Conservation (phyloP, 2,113 vertebrate genomes). For the crab-eating macaque (Macaca fascicularis) region DNA sequence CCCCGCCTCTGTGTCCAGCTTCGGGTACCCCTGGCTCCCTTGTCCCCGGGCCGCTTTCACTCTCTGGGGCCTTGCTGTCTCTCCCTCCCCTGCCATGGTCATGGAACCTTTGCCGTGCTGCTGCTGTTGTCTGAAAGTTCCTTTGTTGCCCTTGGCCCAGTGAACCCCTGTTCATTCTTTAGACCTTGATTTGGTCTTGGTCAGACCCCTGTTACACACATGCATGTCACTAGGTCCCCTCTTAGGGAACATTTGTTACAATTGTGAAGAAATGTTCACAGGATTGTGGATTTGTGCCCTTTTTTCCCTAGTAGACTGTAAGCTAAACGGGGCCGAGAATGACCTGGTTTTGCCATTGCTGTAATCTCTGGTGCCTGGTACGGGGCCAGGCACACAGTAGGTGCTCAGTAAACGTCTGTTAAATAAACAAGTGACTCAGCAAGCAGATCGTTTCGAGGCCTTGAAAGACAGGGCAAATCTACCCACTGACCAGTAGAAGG, state of each 20-base stretch:
- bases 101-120: background rate
- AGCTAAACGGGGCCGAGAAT: background rate
- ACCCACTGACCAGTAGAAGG: background rate
- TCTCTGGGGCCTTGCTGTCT: background rate
- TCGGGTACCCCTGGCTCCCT: background rate
- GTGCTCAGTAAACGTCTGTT: background rate
- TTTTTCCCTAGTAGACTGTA: too few species aligned
- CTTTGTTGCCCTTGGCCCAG: background rate
- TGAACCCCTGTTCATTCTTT: background rate
- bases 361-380: background rate
- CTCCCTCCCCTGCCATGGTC: background rate
- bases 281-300: too few species aligned
- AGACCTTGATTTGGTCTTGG: background rate
- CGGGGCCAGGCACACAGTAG: background rate
- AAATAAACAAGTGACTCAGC: background rate
- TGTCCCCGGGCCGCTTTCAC: background rate
- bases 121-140: background rate
- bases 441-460: background rate
- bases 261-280: fast-evolving
- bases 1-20: background rate
- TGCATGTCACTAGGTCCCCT: fast-evolving
- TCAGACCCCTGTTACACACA: background rate
- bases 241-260: too few species aligned
- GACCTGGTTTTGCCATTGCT: background rate
- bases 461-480: fast-evolving